Evolutionary conservation across 2,113 vertebrate genomes (phyloP).

Genomic region (Suricata suricatta): DNA sequence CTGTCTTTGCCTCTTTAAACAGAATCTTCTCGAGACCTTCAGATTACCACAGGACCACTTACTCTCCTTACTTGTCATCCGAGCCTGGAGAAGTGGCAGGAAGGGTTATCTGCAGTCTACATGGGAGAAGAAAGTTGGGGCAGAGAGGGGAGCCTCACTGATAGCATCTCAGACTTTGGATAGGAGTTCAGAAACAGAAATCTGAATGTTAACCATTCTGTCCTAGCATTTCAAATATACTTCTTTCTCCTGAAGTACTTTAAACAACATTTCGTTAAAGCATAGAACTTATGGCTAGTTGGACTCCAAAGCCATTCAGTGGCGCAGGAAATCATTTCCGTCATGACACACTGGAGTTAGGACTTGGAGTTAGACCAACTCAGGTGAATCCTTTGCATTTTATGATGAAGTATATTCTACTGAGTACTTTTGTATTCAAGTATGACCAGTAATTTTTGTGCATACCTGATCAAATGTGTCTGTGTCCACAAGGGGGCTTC

Average conservation of each 20-base stretch:
- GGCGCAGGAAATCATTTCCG: background rate
- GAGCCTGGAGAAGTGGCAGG: background rate
- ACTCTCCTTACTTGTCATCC: background rate
- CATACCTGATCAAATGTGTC: background rate
- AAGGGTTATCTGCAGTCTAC: background rate
- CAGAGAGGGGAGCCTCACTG: rapidly evolving
- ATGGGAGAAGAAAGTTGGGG: background rate
- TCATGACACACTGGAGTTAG: background rate
- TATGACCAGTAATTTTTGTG: background rate
- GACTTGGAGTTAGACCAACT: background rate
- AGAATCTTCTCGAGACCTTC: background rate
- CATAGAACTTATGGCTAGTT: background rate
- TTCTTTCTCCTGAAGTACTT: background rate
- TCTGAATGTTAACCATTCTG: background rate
- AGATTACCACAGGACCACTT: background rate
- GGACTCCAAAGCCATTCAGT: background rate
- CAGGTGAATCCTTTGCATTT: background rate
- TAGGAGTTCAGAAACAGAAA: background rate
- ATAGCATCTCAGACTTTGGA: background rate
- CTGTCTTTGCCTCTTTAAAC: background rate
- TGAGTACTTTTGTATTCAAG: background rate
- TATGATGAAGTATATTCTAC: background rate
- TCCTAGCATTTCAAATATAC: background rate
- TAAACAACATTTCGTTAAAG: background rate
- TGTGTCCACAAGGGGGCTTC: conserved; percentile 81